Conservation (phyloP, 2,113 vertebrate species). For the Xenotilapia flavipinnis region DNA sequence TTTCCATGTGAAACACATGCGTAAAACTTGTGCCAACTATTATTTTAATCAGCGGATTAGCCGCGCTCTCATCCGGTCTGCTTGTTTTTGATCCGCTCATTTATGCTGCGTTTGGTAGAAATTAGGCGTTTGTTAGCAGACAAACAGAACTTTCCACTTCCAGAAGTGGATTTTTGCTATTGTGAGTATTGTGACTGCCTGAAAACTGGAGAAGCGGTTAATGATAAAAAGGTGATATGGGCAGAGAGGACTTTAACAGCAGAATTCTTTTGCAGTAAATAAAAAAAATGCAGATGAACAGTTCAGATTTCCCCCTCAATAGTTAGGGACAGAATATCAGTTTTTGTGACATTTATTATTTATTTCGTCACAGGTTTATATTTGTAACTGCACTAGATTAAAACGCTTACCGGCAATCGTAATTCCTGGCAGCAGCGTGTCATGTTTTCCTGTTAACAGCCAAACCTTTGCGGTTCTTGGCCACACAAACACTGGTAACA, state of each 20-base stretch:
- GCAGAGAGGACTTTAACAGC: too few relatives aligned
- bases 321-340: not conserved
- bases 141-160: not conserved
- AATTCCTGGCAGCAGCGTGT: not conserved
- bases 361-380: not conserved
- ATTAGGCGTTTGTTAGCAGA: not conserved
- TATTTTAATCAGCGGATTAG: not conserved
- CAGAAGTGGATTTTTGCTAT: not conserved
- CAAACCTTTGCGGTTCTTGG: not conserved
- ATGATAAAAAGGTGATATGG: not conserved
- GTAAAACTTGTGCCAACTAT: not conserved
- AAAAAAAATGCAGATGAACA: not conserved
- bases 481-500: not conserved
- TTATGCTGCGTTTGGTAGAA: not conserved
- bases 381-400: not conserved
- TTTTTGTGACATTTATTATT: not conserved
- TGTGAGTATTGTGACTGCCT: not conserved
- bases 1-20: not conserved
- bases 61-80: not conserved
- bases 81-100: not conserved
- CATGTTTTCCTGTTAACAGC: not conserved
- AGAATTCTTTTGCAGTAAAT: not conserved
- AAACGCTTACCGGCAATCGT: not conserved
- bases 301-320: not conserved
- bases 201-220: not conserved